Percentiles rank a stretch among this genome's conserved stretches.
Conservation (phyloP, 2,113 vertebrate genomes). For the Xyrauchen texanus region DNA sequence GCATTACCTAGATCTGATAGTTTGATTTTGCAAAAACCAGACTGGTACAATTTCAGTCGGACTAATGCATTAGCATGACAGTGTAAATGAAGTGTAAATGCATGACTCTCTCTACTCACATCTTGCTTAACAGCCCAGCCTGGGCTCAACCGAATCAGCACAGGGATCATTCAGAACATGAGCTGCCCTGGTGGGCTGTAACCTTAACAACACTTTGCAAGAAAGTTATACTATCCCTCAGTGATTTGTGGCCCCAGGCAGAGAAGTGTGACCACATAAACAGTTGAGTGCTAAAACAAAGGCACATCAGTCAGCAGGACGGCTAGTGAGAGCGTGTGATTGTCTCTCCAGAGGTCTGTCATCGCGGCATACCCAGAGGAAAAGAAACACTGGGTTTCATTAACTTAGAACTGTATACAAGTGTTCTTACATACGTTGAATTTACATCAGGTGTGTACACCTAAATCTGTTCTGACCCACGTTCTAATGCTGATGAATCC, state of each 20-base stretch:
- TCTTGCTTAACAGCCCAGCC: constrained; percentile 35
- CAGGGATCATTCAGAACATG: constrained; percentile 33
- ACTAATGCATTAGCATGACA: too few species aligned
- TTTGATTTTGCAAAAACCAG: too few species aligned
- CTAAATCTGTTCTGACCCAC: too few species aligned
- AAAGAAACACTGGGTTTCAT: neutral
- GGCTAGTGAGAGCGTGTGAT: neutral
- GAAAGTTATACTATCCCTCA: neutral
- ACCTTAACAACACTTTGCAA: constrained; percentile 37
- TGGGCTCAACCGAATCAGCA: neutral
- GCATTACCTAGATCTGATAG: too few species aligned
- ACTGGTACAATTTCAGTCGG: too few species aligned
- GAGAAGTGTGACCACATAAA: constrained; percentile 42
- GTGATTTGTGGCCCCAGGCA: constrained; percentile 23
- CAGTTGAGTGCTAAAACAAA: constrained; percentile 46
- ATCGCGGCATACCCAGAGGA: constrained; percentile 26
- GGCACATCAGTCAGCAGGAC: constrained; percentile 38
- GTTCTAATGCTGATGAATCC: too few species aligned
- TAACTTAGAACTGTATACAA: too few species aligned
- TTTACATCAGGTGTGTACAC: too few species aligned
- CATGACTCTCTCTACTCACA: constrained; percentile 5
- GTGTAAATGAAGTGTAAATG: too few species aligned
- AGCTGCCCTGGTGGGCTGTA: constrained; percentile 35
- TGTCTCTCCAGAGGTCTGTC: constrained; percentile 35
- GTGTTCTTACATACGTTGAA: too few species aligned